These are phyloP conservation scores for Anastrepha obliqua DNA, from an alignment of 1,140 invertebrate species.

Conservation along the genomic window DNA sequence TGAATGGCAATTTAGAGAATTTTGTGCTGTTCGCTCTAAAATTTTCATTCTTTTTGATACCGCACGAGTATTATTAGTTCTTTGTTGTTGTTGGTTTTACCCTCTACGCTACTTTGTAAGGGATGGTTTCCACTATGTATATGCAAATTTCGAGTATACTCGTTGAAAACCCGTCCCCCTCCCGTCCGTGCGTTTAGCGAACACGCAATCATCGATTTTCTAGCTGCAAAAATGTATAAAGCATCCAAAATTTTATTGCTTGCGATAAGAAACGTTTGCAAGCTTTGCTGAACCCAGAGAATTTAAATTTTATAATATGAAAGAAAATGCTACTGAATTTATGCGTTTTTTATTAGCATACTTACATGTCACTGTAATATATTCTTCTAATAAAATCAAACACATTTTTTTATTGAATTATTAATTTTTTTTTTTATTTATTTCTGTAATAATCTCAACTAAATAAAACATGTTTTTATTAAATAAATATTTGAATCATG, in stretches of 20 bases:
- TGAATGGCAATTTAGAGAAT: neutral
- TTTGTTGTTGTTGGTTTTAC: neutral
- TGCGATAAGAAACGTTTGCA: neutral
- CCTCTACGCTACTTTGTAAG: conserved; percentile 3
- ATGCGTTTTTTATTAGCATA: neutral
- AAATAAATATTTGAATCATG: too few relatives aligned
- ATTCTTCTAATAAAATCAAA: too few relatives aligned
- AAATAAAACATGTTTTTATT: too few relatives aligned
- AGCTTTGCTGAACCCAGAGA: neutral
- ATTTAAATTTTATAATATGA: conserved; percentile 2
- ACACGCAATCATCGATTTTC: conserved; percentile 37
- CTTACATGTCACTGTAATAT: neutral
- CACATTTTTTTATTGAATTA: too few relatives aligned
- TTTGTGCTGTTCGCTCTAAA: neutral
- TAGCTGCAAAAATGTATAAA: conserved; percentile 1
- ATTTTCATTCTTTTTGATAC: conserved; percentile 34
- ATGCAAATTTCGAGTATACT: conserved; percentile 27
- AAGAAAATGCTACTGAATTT: neutral
- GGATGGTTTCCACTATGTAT: neutral
- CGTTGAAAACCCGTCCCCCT: neutral
- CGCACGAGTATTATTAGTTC: neutral
- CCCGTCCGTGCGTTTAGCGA: neutral
- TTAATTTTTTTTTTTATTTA: neutral
- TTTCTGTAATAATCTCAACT: too few relatives aligned
- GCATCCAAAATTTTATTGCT: conserved; percentile 15